Conservation (phyloP, 2,888 invertebrate genomes). For the Acrobasis suavella region DNA sequence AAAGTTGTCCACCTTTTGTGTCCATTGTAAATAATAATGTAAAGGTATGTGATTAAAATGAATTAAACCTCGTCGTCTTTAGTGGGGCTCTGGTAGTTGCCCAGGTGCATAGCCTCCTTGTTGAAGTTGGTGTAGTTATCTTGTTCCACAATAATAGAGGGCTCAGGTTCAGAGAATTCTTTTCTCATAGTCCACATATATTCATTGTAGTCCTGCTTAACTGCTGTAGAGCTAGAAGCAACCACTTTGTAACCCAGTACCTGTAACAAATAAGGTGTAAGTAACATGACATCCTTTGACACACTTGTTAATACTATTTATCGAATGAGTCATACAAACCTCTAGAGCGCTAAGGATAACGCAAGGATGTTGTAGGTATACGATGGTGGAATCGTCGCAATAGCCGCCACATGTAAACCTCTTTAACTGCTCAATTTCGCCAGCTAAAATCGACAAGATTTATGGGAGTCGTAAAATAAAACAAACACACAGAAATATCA, state of each 20-base stretch:
- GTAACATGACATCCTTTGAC: conserved; percentile 22
- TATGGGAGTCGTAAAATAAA: conserved; percentile 12
- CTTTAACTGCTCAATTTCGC: conserved; percentile 91
- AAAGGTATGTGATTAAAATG: conserved; percentile 32
- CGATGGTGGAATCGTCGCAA: conserved; percentile 92
- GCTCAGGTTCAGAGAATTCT: conserved; percentile 92
- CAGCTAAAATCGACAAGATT: conserved; percentile 72
- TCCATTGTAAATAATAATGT: conserved; percentile 53
- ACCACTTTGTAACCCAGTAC: conserved; percentile 94
- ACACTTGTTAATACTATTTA: conserved; percentile 11
- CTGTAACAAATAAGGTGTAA: conserved; percentile 54
- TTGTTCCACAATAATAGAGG: conserved; percentile 83
- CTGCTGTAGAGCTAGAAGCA: conserved; percentile 92
- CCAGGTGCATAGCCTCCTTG: conserved; percentile 80
- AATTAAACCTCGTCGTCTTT: conserved; percentile 76
- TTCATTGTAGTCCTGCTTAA: conserved; percentile 94
- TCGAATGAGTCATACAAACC: conserved; percentile 57
- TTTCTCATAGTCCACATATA: conserved; percentile 97
- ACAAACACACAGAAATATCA: conserved; percentile 10
- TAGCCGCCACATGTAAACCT: conserved; percentile 92
- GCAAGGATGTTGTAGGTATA: conserved; percentile 93
- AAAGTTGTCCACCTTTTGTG: conserved; percentile 60
- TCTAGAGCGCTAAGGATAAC: conserved; percentile 93
- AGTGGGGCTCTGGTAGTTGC: conserved; percentile 64
- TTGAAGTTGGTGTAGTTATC: conserved; percentile 84